Base-by-base conservation (phyloP, 2,797 vertebrate genomes). In the Liparis tanakae region DNA sequence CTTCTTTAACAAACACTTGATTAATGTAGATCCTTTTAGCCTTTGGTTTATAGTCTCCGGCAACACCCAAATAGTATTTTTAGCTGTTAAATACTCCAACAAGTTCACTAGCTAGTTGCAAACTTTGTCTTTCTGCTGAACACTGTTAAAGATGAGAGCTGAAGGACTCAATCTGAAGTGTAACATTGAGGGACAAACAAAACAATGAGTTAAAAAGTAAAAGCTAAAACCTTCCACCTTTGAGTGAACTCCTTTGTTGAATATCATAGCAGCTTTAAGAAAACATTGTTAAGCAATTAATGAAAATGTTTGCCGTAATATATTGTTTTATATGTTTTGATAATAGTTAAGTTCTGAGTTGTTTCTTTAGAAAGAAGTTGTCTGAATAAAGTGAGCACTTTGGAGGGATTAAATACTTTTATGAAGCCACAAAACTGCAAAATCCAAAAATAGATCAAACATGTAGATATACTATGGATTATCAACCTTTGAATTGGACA, bases 251-350 rank as follows among this genome's bases (percentile, higher is more conserved):
- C 8, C 7, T 22, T 65, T 53, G 63, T 65, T 53, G 8, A 36
- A 25, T 20, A 39, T 67, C 22, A 43, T 10, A 18, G 22, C 25
- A 46, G 39, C 25, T 34, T 57, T 10, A 46, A 57, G n/a, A 59
- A 59, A 41, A 39, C 56, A 57, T 33, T 55, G 5, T 0, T 53
- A 15, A 39, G 13, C 20, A 36, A 65, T 56, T 15, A 22, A 56
- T 67, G 39, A 18, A 56, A 43, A 22, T 0, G 22, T 62, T 66
- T 9, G 22, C 58, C 13, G 44, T 72, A 33, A 18, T 5, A 3
- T 46, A 72, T 58, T 41, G 54, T 44, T 71, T 64, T 5, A 37
- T 48, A 10, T 55, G n/a, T 5, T 18, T 44, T 46, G 22, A 62
- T 13, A 1, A 39, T 34, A 43, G 1, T 41, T 18, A 33, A 25